Base-by-base conservation (phyloP, 2,113 vertebrate species). In the Zapus hudsonius region DNA sequence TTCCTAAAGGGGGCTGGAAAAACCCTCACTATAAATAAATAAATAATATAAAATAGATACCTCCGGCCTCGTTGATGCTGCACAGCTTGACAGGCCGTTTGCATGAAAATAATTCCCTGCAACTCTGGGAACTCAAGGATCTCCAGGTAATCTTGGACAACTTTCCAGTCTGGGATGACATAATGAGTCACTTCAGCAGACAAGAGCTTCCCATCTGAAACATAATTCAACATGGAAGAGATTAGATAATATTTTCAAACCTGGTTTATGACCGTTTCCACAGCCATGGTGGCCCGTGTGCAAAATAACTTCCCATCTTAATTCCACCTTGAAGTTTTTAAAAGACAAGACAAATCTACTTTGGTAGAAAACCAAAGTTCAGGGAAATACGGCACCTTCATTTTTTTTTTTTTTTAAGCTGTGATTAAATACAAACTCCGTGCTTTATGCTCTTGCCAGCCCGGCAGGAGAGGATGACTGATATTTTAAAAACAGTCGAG, bases 41-140 rank as follows among this genome's bases (percentile, higher is more conserved):
- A 93, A 88, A 92, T 57, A 93, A 92, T 38, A 73, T 27, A 79
- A 90, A 95, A 73, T 55, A 67, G 90, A 74, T 98, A 99, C 99
- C 99, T 99, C 95, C 99, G 99, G 84, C 99, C 99, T 88, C 99
- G 98, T 86, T 98, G 98, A 96, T 99, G 98, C 13, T 99, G 99
- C 82, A 99, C 96, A 27, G 98, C 98, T 94, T 99, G 99, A 94
- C 99, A 99, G 7, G 99, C 98, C 1, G 99, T 99, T 94, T 99
- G 99, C 61, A 99, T 99, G 97, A 99, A 99, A 59, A 99, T 96
- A 81, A 99, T 95, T 20, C 99, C 99, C 86, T 98, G 98, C 94
- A 99, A 95, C 96, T 99, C 99, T 0, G 98, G 98, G 89, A 99
- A 98, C 97, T 99, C 99, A 29, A 99, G 97, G 66, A 99, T 97